Conservation (phyloP, 1,140 invertebrate species). For the Propsilocerus akamusi region DNA sequence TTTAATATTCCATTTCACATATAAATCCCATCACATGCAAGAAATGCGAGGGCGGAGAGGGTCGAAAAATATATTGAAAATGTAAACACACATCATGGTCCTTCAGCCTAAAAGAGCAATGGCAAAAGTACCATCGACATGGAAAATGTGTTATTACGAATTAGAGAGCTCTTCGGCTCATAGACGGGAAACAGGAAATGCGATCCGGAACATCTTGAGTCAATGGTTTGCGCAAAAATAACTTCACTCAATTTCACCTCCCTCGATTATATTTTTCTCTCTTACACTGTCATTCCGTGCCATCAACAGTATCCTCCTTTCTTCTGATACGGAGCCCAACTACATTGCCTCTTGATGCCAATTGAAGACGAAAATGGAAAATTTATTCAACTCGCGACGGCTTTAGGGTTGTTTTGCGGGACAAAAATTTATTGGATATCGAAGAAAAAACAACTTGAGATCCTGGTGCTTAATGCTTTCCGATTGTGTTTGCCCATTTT, state of each 20-base stretch:
- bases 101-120: neutral
- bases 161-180: neutral
- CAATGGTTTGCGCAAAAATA: neutral
- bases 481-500: too few relatives aligned
- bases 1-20: conserved; percentile 3
- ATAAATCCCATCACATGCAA: too few relatives aligned
- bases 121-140: neutral
- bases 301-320: neutral
- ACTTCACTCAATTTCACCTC: neutral
- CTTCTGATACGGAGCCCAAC: neutral
- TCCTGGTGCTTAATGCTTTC: too few relatives aligned
- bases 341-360: neutral
- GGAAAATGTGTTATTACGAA: conserved; percentile 1
- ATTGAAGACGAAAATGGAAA: neutral
- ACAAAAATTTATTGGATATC: too few relatives aligned
- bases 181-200: conserved; percentile 7
- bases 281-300: neutral
- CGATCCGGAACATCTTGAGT: conserved; percentile 7
- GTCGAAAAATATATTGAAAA: conserved; percentile 4
- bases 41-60: neutral
- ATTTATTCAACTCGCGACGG: neutral
- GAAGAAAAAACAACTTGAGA: too few relatives aligned
- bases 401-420: too few relatives aligned
- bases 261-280: too few relatives aligned
- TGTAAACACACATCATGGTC: conserved; percentile 2